These are phyloP conservation scores for Tenthredo scrophulariae DNA, from an alignment of 2,888 invertebrate species.

Conservation along the genomic window DNA sequence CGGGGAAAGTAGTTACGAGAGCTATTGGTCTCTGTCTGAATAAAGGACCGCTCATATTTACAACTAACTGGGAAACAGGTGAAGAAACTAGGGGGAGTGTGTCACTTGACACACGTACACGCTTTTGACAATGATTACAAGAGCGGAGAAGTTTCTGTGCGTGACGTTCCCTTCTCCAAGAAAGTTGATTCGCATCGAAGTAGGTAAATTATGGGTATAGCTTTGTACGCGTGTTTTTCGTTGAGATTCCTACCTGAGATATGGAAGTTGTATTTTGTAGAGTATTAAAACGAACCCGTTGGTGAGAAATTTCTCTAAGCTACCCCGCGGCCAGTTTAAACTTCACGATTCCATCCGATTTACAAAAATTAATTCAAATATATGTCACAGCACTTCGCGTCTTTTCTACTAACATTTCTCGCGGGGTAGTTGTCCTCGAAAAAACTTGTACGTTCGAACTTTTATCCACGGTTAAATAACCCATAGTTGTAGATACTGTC, in stretches of 20 bases:
- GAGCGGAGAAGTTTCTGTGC: constrained; percentile 22
- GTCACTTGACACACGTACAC: background rate
- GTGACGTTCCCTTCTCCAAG: background rate
- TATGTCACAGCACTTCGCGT: background rate
- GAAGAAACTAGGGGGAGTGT: constrained; percentile 20
- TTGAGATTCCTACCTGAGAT: constrained; percentile 12
- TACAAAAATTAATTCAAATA: background rate
- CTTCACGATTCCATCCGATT: background rate
- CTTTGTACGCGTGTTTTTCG: constrained; percentile 21
- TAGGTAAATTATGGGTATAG: constrained; percentile 24
- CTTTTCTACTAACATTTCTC: background rate
- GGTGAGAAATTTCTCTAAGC: constrained; percentile 1
- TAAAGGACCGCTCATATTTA: constrained; percentile 75
- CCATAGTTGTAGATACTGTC: background rate
- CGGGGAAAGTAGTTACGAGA: constrained; percentile 72
- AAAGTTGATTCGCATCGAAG: constrained; percentile 16
- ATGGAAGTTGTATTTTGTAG: background rate
- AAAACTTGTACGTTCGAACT: background rate
- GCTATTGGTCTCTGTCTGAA: constrained; percentile 74
- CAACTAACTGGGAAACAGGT: constrained; percentile 59
- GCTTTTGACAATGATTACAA: constrained; percentile 7
- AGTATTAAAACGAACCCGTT: background rate
- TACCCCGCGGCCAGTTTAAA: background rate
- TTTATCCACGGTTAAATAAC: background rate
- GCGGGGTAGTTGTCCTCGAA: background rate